Base-by-base conservation (phyloP, 2,888 invertebrate species). In the Danaus chrysippus region DNA sequence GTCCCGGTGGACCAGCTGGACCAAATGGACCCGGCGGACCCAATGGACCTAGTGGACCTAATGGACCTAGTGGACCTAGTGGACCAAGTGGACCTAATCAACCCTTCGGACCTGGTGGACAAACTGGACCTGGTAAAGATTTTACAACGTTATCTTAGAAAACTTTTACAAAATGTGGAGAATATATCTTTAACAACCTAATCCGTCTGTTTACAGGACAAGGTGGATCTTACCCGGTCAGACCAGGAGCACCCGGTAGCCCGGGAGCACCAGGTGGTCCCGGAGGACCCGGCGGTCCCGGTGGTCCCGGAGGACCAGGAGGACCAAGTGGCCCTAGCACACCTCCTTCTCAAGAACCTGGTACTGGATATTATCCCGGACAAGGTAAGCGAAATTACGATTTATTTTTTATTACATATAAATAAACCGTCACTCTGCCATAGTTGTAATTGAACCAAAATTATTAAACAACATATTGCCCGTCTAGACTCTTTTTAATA, bases 51-150 rank as follows among this genome's bases (percentile, higher is more conserved):
- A 80, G 77, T 6, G 66, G 63, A 43, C 65, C 64, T 1, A 46
- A 42, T 19, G 65, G 63, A 10, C 61, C 66, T 2, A 78, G 75
- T 12, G 81, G 81, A 12, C 85, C 87, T 41, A 81, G 73, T 49
- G 70, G 68, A 12, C 66, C 10, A n/a, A 19, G 49, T 34, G 58
- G 58, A 34, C 58, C 56, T 11, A 19, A 44, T 17, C 42, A 49
- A 49, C 52, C 59, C 1, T 56, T 54, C 3, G 49, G 56, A 13
- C 68, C 68, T 9, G 15, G 53, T 42, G 52, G 52, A 58, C 23
- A 73, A 6, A 73, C 9, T n/a, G 44, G 44, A 44, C 3, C 44
- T 13, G 44, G 44, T 44, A 12, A 44, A 44, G 3, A 10, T n/a
- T n/a, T n/a, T 44, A 8, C 12, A 12, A 44, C n/a, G 10, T 44